Evolutionary conservation across 2,888 invertebrate genomes (phyloP), one percentile per base, ranked within the genome.

Genomic region (Sarcophaga subvicina): DNA sequence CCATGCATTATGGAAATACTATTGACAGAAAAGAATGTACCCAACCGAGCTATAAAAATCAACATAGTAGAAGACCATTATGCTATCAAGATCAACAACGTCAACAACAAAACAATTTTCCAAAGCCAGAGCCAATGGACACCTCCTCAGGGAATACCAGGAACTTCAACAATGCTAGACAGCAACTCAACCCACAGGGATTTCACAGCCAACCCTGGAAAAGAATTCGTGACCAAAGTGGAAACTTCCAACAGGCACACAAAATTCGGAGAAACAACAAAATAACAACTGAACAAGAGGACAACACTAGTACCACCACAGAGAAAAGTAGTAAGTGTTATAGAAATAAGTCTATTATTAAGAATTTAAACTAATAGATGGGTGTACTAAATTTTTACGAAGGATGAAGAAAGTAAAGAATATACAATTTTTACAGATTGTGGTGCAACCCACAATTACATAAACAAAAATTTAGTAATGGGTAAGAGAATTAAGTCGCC

Each of bases 331-430:
- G 37, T 37, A 37, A 37, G 37, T 62, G 12, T 20, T 72, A 62
- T 72, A 62, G 60, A 60, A 72, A 72, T 62, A 62, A 72, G 62
- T 72, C 72, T 60, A 72, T 72, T 72, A 72, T 72, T 72, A 62
- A 72, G 72, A 72, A 72, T 72, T 72, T 72, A 45, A 72, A 62
- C 60, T 72, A 72, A 72, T 72, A 62, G 37, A 45, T 45, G 20
- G 72, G 62, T 72, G 22, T 62, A 72, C 62, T 72, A 71, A 60
- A 71, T 71, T 59, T 71, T 71, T 71, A 71, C 59, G 60, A 72
- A 72, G 27, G 70, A 70, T 54, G 54, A 70, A 70, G 70, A 70
- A 70, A 17, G 22, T 54, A 4, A 54, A 37, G 14, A 73, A 73
- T 73, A 27, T 62, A 73, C 47, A 62, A 63, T 73, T 10, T 63